Conservation (phyloP, 2,113 vertebrate species). For the Labeo rohita region DNA sequence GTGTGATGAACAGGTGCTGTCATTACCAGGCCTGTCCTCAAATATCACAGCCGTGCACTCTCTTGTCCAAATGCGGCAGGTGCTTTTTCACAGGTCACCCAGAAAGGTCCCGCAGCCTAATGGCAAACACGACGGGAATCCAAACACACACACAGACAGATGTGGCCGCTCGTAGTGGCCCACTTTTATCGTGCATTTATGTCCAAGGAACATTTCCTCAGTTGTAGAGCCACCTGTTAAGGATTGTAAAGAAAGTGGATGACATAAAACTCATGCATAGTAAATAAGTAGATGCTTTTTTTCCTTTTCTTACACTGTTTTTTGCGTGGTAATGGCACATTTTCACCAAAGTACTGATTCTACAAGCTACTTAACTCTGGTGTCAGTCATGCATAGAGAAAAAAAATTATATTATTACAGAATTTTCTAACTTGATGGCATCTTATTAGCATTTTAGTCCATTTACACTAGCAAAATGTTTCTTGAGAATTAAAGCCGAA, state of each 20-base stretch:
- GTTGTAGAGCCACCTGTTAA: slow-evolving; percentile 39
- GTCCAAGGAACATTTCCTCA: slow-evolving; percentile 33
- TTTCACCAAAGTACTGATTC: slow-evolving; percentile 9
- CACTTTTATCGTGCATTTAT: slow-evolving; percentile 37
- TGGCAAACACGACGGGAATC: slow-evolving; percentile 49
- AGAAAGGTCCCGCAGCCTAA: slow-evolving; percentile 49
- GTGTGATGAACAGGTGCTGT: slow-evolving; percentile 48
- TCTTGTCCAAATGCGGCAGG: slow-evolving; percentile 55
- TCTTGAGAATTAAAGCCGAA: slow-evolving; percentile 25
- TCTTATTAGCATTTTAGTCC: slow-evolving; percentile 51
- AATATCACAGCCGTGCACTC: slow-evolving; percentile 38
- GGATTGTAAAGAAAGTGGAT: slow-evolving; percentile 22
- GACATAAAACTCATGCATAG: slow-evolving; percentile 12
- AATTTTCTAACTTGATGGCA: slow-evolving; percentile 45
- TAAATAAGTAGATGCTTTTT: not conserved
- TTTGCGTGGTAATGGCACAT: not conserved
- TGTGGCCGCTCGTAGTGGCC: slow-evolving; percentile 30
- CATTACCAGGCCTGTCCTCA: slow-evolving; percentile 41
- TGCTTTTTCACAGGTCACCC: slow-evolving; percentile 57
- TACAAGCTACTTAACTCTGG: slow-evolving; percentile 6
- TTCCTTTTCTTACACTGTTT: not conserved
- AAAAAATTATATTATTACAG: slow-evolving; percentile 13
- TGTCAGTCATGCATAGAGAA: slow-evolving; percentile 15
- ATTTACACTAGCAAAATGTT: slow-evolving; percentile 43
- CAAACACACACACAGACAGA: slow-evolving; percentile 37